These are phyloP conservation scores for Cynaeus angustus DNA, from an alignment of 2,888 invertebrate species.

Conservation along the genomic window DNA sequence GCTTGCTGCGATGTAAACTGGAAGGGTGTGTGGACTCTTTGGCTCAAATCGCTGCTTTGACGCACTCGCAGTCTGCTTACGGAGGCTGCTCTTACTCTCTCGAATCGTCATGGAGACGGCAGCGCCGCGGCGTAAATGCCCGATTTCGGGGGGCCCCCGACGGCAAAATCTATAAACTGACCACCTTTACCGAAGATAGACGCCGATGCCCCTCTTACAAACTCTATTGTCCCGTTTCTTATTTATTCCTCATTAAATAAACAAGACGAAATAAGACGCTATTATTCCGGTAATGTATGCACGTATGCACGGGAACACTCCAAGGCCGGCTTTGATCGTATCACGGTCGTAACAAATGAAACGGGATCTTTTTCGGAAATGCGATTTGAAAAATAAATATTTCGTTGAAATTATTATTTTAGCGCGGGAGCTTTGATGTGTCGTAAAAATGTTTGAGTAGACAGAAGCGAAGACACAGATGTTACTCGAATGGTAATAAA, in stretches of 20 bases:
- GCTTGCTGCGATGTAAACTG: conserved; percentile 46
- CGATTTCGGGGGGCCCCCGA: conserved; percentile 3
- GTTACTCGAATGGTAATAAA: conserved; percentile 12
- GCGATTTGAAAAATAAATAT: conserved; percentile 28
- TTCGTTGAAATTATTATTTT: conserved; percentile 23
- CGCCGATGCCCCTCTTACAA: too few species aligned
- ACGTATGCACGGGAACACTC: conserved; percentile 15
- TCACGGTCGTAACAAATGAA: conserved; percentile 21
- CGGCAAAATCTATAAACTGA: background rate
- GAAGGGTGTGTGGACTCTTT: conserved; percentile 52
- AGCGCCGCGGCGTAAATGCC: conserved; percentile 22
- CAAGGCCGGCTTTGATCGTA: conserved; percentile 33
- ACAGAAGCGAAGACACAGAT: conserved; percentile 25
- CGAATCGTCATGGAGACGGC: conserved; percentile 55
- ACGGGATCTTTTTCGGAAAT: conserved; percentile 7
- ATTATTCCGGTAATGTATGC: conserved; percentile 27
- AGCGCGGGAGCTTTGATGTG: conserved; percentile 34
- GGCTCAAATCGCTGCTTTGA: conserved; percentile 55
- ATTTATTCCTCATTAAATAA: conserved; percentile 16
- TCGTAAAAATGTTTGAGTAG: conserved; percentile 25
- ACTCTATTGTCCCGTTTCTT: too few species aligned
- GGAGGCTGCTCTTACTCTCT: conserved; percentile 52
- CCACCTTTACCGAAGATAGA: too few species aligned
- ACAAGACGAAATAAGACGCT: conserved; percentile 30
- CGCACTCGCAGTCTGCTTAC: conserved; percentile 59